These are phyloP conservation scores for Lepus timidus DNA, from an alignment of 2,113 vertebrate species.

Conservation along the genomic window DNA sequence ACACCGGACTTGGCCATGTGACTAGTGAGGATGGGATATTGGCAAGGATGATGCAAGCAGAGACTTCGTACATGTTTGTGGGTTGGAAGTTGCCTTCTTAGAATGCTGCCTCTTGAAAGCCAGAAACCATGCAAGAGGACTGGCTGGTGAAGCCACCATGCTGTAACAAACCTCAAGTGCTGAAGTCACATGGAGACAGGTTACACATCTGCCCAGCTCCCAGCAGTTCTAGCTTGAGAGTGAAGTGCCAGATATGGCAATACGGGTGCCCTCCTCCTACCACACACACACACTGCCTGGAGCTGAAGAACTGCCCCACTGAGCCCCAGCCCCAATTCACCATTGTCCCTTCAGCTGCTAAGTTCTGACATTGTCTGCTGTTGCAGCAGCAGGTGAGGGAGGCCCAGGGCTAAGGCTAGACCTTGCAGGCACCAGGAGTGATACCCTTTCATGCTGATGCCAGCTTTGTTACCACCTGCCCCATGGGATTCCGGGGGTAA, in stretches of 20 bases:
- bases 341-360: neutral
- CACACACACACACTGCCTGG: neutral
- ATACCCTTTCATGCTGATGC: accelerated
- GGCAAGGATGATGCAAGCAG: neutral
- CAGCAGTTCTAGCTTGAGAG: neutral
- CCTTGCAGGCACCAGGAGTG: neutral
- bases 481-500: neutral
- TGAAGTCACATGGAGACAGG: neutral
- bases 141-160: neutral
- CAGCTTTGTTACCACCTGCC: accelerated
- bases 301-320: neutral
- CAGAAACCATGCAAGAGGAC: neutral
- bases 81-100: neutral
- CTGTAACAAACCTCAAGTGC: neutral
- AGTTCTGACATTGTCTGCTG: neutral
- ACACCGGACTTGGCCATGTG: no score
- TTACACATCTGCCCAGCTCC: neutral
- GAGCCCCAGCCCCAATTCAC: neutral
- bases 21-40: neutral
- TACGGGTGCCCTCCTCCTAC: no score
- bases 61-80: neutral
- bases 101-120: neutral
- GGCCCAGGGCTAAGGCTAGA: neutral
- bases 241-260: neutral
- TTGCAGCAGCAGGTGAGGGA: neutral